Conservation (phyloP, 2,888 invertebrate genomes). For the Clitarchus hookeri region DNA sequence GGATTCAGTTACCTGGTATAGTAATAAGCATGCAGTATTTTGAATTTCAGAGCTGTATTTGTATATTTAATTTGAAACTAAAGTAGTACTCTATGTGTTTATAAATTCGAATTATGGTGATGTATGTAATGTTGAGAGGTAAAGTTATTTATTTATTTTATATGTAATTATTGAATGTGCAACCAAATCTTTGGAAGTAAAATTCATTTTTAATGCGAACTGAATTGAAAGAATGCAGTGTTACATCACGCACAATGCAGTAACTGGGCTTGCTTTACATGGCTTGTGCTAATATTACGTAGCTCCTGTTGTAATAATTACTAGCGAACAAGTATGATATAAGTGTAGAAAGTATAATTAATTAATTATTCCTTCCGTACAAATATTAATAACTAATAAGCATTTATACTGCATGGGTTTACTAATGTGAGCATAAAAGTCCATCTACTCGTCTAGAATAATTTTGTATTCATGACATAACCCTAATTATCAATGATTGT, state of each 20-base stretch:
- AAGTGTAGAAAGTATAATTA: not conserved
- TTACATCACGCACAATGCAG: slow-evolving; percentile 5
- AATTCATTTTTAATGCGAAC: not conserved
- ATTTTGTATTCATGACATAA: slow-evolving; percentile 14
- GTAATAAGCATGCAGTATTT: not conserved
- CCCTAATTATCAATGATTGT: not conserved
- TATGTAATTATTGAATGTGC: not conserved
- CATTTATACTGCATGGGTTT: not conserved
- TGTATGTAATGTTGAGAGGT: not conserved
- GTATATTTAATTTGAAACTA: not conserved
- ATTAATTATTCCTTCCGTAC: slow-evolving; percentile 10
- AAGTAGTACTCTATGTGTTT: not conserved
- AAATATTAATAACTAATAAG: slow-evolving; percentile 11
- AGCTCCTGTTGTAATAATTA: slow-evolving; percentile 1
- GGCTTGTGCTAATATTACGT: not conserved
- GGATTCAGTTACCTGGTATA: not conserved
- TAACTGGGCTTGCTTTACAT: not conserved
- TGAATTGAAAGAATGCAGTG: not conserved
- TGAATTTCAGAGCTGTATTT: not conserved
- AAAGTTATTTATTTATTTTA: slow-evolving; percentile 8
- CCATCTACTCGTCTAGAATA: slow-evolving; percentile 10
- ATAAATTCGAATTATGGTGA: not conserved
- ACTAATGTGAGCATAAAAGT: not conserved
- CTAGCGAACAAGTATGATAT: not conserved
- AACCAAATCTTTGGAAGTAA: not conserved